Base-by-base conservation (phyloP, 2,888 invertebrate species). In the Seladonia tumulorum region DNA sequence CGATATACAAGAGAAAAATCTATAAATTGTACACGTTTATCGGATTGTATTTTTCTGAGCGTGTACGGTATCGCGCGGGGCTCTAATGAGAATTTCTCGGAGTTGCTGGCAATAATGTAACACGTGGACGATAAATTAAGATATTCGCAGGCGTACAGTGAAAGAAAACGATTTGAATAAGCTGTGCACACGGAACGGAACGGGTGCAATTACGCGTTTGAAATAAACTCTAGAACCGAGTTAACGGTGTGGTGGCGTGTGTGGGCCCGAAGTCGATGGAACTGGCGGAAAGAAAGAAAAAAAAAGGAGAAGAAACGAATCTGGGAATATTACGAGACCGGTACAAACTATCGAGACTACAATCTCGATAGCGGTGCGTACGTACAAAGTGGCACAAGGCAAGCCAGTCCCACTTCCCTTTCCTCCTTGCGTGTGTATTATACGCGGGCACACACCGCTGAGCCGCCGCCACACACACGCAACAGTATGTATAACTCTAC, bases 351-450 rank as follows among this genome's bases (percentile, higher is more conserved):
- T 87, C 78, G 81, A 84, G 78, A 81, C 68, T 81, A 76, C 81
- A 85, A 88, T 89, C 89, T 89, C 82, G 82, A 76, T 86, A 89
- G 76, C 83, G 79, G 84, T 86, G 80, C 84, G 87, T 79, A 76
- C 76, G 73, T 85, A 83, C 77, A 77, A 91, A 90, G 90, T 89
- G 72, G 90, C 86, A 91, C 90, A 91, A 91, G 89, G 85, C 83
- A 90, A 90, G 68, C 89, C 85, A 85, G 89, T 89, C 86, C 87
- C 85, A 87, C 87, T 91, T 90, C 90, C 83, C 89, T 90, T 84
- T 88, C 83, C 82, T 90, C 80, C 77, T 88, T 72, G 72, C 84
- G 75, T 77, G 75, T 66, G 35, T 66, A 66, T 35, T 53, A 53
- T 53, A 53, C 53, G 53, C 53, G 53, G n/a, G 53, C 53, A n/a